phyloP scores from a whole-genome alignment of 2,888 invertebrate genomes.

The Smittia aterrima region DNA sequence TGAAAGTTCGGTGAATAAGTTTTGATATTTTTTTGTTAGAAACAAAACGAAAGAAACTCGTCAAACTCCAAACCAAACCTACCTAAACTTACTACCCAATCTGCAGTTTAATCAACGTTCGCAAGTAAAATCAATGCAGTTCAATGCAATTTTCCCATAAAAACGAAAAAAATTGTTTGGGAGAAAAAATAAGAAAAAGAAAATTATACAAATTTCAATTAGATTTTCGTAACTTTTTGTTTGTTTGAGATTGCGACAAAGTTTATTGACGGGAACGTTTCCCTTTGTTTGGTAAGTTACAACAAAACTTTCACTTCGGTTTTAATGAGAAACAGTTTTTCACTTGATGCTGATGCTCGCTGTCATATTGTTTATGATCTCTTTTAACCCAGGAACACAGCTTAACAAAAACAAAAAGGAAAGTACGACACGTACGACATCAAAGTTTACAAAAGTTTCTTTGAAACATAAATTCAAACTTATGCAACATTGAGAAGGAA shows the following conservation, averaged over 20 bases:
- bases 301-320: neutral
- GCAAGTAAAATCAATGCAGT: slow-evolving; percentile 12
- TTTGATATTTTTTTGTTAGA: neutral
- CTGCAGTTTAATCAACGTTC: slow-evolving; percentile 19
- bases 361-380: too few species aligned
- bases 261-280: too few species aligned
- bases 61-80: slow-evolving; percentile 30
- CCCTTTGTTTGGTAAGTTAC: too few species aligned
- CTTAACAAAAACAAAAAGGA: neutral
- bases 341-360: too few species aligned
- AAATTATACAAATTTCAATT: slow-evolving; percentile 20
- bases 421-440: neutral
- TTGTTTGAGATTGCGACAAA: too few species aligned
- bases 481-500: neutral
- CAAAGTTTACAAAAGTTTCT: neutral
- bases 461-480: neutral
- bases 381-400: neutral
- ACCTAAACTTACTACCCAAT: slow-evolving; percentile 42
- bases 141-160: slow-evolving; percentile 14
- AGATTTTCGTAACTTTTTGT: neutral
- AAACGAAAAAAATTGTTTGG: neutral
- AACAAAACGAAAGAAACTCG: slow-evolving; percentile 1
- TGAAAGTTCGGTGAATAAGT: neutral
- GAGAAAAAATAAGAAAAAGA: slow-evolving; percentile 17
- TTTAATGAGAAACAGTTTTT: neutral